Percentiles rank a stretch among this genome's conserved stretches.
Evolutionary conservation across 2,797 vertebrate species (phyloP).

Genomic region (Gobionotothen gibberifrons): DNA sequence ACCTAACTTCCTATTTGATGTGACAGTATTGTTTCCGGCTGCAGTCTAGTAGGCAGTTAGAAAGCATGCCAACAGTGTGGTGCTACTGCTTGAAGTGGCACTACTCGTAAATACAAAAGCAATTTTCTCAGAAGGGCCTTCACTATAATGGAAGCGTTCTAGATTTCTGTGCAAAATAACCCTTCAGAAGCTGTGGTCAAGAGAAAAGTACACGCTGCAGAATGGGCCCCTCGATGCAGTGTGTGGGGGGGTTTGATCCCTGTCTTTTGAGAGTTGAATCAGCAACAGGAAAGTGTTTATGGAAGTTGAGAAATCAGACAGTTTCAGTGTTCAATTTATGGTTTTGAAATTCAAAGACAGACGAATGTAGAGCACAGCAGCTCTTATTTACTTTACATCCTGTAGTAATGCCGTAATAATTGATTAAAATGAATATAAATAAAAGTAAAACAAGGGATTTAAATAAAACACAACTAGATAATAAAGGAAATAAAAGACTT

Average conservation of each 20-base stretch:
- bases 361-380: too few species aligned
- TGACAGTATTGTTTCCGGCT: slow-evolving; percentile 10
- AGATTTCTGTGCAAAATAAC: slow-evolving; percentile 46
- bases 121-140: slow-evolving; percentile 60
- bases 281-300: slow-evolving; percentile 37
- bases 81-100: slow-evolving; percentile 18
- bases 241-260: slow-evolving; percentile 43
- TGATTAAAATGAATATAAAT: neutral
- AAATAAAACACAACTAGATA: neutral
- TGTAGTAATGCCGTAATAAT: neutral
- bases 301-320: slow-evolving; percentile 20
- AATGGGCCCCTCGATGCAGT: slow-evolving; percentile 45
- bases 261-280: slow-evolving; percentile 32
- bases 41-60: slow-evolving; percentile 4
- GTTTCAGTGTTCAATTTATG: neutral
- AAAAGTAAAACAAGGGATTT: neutral
- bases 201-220: slow-evolving; percentile 22
- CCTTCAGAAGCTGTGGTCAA: slow-evolving; percentile 37
- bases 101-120: slow-evolving; percentile 57
- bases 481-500: neutral
- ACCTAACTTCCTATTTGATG: neutral
- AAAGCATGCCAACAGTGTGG: slow-evolving; percentile 11
- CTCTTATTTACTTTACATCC: too few species aligned
- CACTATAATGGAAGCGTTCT: slow-evolving; percentile 42
- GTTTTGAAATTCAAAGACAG: too few species aligned